phyloP scores from a whole-genome alignment of 1,140 invertebrate species.

The Diploscapter pachys region DNA sequence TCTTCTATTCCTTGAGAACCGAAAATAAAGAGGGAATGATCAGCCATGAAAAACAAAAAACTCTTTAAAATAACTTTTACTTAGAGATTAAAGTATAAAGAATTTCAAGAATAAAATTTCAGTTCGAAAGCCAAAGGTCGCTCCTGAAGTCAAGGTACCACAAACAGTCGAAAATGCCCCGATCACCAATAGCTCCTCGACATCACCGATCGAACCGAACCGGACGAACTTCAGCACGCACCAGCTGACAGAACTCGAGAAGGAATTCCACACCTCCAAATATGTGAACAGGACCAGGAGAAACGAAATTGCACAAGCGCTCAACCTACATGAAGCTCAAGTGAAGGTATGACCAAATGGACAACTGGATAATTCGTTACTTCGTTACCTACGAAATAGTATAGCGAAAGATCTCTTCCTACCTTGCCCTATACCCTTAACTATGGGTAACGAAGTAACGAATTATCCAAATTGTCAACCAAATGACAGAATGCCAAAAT shows the following conservation, averaged over 20 bases:
- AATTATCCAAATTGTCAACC: too few relatives aligned
- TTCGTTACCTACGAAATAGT: too few relatives aligned
- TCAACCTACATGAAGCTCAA: conserved; percentile 95
- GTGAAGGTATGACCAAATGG: conserved; percentile 44
- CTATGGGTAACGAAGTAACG: too few relatives aligned
- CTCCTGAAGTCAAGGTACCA: background rate
- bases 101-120: conserved; percentile 9
- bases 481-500: too few relatives aligned
- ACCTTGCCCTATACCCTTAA: too few relatives aligned
- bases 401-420: too few relatives aligned
- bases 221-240: conserved; percentile 98
- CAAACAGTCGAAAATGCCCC: too few relatives aligned
- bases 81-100: conserved; percentile 1
- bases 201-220: conserved; percentile 22
- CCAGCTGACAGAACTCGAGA: conserved; percentile 91
- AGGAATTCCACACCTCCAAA: conserved; percentile 99
- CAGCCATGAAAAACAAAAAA: background rate
- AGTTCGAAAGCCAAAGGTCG: conserved; percentile 30
- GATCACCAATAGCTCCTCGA: too few relatives aligned
- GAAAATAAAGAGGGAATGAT: background rate
- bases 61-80: conserved; percentile 1
- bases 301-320: conserved; percentile 91
- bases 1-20: background rate
- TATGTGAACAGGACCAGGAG: conserved; percentile 90
- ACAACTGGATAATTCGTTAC: too few relatives aligned